Evolutionary conservation across 2,888 invertebrate genomes (phyloP), one percentile per base, ranked within the genome.

Genomic region (Dynastes hyllus): DNA sequence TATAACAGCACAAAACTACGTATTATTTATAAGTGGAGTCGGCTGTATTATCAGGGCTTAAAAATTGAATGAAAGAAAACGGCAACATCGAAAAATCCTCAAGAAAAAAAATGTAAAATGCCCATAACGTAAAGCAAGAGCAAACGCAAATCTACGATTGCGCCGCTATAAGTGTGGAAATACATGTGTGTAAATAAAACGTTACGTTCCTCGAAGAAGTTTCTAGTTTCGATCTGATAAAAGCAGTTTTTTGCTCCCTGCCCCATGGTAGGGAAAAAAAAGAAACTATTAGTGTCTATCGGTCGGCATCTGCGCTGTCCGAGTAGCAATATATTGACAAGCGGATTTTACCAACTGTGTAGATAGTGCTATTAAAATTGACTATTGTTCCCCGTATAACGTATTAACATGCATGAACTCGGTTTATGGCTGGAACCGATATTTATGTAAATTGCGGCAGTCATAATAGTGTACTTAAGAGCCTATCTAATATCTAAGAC

Each of bases 251-350:
- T 70, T 53, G 61, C 70, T 78, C 63, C 78, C 73, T 78, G 78
- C 78, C 73, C 71, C 63, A 70, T n/a, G n/a, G n/a, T n/a, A n/a
- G n/a, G 50, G n/a, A 58, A 58, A 69, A 67, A 78, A 78, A 79
- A 81, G 77, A 78, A 76, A 79, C 75, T 81, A 73, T 78, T 75
- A 71, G 75, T 80, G 81, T 81, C 79, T 78, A 80, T 76, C 53
- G 78, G 81, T 76, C 80, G 80, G 80, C 81, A 81, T 82, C 82
- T 80, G 77, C 76, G 61, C 61, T 58, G 73, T 29, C 70, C 61
- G 69, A 76, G 73, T 63, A 82, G 79, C 80, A 79, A 76, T 81
- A 78, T 79, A 81, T 79, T 75, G 81, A 80, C 80, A 79, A 73
- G 76, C 55, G 73, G 53, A 80, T 79, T 80, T 66, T 80, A 58